Conservation (phyloP, 2,888 invertebrate species). For the Orthosia cruda region DNA sequence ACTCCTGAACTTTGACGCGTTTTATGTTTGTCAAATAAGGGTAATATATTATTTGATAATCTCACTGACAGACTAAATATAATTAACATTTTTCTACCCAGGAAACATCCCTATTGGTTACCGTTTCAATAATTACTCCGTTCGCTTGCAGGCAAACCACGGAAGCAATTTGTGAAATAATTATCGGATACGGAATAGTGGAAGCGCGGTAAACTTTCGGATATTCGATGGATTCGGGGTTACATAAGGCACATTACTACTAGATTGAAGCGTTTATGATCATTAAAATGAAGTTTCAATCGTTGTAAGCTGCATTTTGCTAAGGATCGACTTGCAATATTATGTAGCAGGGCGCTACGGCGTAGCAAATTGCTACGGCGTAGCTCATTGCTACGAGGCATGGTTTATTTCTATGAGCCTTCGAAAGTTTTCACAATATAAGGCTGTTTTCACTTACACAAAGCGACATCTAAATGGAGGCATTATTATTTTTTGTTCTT, state of each 20-base stretch:
- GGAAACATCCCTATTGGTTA: background rate
- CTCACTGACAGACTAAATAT: too few species aligned
- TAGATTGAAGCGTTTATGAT: conserved; percentile 15
- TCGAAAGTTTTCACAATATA: background rate
- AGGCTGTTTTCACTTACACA: too few species aligned
- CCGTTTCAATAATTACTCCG: conserved; percentile 13
- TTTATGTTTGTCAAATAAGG: too few species aligned
- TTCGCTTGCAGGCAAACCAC: conserved; percentile 45
- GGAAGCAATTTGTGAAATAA: conserved; percentile 48
- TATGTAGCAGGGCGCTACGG: conserved; percentile 21
- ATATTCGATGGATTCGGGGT: conserved; percentile 40
- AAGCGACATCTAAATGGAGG: too few species aligned
- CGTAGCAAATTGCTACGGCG: conserved; percentile 46
- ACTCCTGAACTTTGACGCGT: too few species aligned
- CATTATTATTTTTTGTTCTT: too few species aligned
- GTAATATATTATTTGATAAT: too few species aligned
- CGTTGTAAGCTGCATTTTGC: background rate
- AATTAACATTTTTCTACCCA: too few species aligned
- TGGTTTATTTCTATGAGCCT: background rate
- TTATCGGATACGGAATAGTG: conserved; percentile 34
- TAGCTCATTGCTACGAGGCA: conserved; percentile 17
- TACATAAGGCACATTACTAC: conserved; percentile 39
- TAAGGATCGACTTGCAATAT: background rate
- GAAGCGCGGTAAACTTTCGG: conserved; percentile 36
- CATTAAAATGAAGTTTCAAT: conserved; percentile 22